Conservation (phyloP, 2,113 vertebrate species). For the Calypte anna region DNA sequence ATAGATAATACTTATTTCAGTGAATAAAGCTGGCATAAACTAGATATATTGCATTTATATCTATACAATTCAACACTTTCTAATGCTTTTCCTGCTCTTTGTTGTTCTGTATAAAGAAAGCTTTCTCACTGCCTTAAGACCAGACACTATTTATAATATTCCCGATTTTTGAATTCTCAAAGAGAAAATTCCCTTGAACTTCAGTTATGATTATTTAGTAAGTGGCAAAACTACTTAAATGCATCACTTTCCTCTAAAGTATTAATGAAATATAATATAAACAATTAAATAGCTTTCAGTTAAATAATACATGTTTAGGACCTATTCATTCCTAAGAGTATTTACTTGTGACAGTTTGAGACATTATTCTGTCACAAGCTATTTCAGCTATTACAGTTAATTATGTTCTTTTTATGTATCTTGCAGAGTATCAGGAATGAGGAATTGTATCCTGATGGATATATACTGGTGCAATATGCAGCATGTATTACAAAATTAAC, state of each 20-base stretch:
- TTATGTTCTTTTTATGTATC: background rate
- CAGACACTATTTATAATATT: background rate
- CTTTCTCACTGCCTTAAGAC: background rate
- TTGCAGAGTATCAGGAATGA: background rate
- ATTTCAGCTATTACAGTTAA: background rate
- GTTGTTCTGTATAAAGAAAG: background rate
- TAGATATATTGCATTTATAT: background rate
- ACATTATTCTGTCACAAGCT: background rate
- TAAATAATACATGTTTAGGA: constrained; percentile 59
- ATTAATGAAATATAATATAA: constrained; percentile 54
- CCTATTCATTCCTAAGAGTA: background rate
- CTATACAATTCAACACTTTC: background rate
- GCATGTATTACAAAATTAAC: background rate
- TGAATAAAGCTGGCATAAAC: background rate
- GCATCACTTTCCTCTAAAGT: constrained; percentile 21
- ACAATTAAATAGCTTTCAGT: constrained; percentile 46
- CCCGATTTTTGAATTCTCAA: background rate
- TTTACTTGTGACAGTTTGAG: background rate
- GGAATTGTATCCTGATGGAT: background rate
- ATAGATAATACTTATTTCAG: background rate
- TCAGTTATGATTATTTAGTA: background rate
- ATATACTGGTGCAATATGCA: background rate
- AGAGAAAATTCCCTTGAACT: background rate
- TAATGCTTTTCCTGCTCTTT: background rate
- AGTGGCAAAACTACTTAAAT: constrained; percentile 2